phyloP scores from a whole-genome alignment of 2,797 vertebrate species.

The Pempheris klunzingeri region DNA sequence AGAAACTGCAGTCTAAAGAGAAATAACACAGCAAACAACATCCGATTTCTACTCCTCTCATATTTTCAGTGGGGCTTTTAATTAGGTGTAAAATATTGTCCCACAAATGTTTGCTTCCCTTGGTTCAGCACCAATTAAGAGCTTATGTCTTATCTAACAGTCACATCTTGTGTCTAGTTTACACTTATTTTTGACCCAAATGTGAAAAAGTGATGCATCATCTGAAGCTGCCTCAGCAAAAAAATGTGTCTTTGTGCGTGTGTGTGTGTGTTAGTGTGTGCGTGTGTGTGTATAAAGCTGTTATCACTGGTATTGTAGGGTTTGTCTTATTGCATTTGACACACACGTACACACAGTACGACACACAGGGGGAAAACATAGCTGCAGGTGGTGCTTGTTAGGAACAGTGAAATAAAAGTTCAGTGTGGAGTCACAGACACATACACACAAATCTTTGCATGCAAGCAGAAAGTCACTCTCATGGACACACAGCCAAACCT shows the following conservation, averaged over 20 bases:
- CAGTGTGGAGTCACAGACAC: constrained; percentile 11
- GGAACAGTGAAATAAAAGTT: constrained; percentile 33
- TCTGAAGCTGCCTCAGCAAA: neutral
- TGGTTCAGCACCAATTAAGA: neutral
- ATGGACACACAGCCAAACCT: neutral
- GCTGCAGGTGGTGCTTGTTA: constrained; percentile 47
- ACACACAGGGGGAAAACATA: constrained; percentile 2
- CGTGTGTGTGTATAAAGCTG: constrained; percentile 4
- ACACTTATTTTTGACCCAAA: neutral
- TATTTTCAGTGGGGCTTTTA: neutral
- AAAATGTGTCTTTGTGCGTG: neutral
- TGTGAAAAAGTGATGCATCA: neutral
- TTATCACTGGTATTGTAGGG: neutral
- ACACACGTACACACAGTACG: constrained; percentile 13
- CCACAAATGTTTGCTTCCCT: neutral
- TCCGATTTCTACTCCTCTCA: neutral
- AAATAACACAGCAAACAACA: neutral
- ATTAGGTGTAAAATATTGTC: neutral
- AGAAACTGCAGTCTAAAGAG: neutral
- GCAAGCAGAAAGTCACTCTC: constrained; percentile 2
- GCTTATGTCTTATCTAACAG: neutral
- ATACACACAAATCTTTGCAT: constrained; percentile 6
- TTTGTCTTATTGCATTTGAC: constrained; percentile 26
- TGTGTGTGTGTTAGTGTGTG: neutral
- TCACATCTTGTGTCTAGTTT: neutral